These are phyloP conservation scores for Podilymbus podiceps DNA, from an alignment of 2,113 vertebrate species.

Conservation along the genomic window DNA sequence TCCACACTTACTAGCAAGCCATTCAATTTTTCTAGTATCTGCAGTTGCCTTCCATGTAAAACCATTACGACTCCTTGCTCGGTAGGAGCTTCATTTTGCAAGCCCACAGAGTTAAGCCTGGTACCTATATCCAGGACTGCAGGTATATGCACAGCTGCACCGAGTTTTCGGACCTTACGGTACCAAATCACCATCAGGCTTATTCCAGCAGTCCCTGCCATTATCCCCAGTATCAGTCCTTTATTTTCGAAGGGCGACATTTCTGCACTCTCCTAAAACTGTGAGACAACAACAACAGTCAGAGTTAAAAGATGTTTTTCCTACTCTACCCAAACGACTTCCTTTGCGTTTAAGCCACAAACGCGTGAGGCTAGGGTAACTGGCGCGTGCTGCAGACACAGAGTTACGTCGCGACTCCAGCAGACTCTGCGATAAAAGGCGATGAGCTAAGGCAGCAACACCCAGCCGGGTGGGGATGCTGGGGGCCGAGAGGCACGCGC, in stretches of 20 bases:
- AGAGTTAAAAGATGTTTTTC: background rate
- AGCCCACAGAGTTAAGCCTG: background rate
- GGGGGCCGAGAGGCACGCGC: background rate
- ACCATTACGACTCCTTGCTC: constrained; percentile 44
- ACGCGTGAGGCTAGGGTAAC: background rate
- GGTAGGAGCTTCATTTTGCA: constrained; percentile 20
- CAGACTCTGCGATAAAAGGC: background rate
- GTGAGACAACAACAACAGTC: background rate
- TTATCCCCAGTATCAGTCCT: constrained; percentile 81
- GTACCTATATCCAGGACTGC: background rate
- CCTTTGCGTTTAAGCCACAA: background rate
- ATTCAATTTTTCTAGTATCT: constrained; percentile 87
- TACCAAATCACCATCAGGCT: constrained; percentile 83
- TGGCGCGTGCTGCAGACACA: rapidly evolving
- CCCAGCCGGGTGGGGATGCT: rapidly evolving
- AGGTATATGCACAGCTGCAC: background rate
- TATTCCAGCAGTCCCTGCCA: constrained; percentile 89
- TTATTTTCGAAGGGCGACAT: constrained; percentile 85
- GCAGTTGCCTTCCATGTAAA: constrained; percentile 76
- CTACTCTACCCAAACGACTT: background rate
- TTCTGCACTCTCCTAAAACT: constrained; percentile 67
- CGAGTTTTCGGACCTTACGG: constrained; percentile 60
- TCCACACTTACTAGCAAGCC: constrained; percentile 85
- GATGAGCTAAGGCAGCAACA: background rate
- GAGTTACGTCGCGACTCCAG: background rate